A percentile compares a stretch with the other conserved stretches of the same genome.
phyloP scores from a whole-genome alignment of 1,140 invertebrate genomes.

The Aphidius gifuensis region DNA sequence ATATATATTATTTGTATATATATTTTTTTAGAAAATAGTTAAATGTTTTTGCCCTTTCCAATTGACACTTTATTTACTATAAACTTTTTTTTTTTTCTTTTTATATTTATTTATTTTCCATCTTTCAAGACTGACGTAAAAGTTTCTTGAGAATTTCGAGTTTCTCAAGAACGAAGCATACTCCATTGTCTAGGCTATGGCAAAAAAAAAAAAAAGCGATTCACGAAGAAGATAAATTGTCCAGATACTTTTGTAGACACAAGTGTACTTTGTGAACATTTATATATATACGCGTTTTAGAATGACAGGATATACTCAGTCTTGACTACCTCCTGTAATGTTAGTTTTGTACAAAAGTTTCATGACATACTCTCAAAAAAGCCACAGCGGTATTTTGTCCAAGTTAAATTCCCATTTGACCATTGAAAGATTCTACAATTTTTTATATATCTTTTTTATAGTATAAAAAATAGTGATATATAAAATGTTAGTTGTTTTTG shows the following conservation, averaged over 20 bases:
- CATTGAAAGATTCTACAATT: no score
- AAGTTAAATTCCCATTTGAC: no score
- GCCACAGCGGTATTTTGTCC: no score
- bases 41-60: slow-evolving; percentile 14
- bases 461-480: no score
- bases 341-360: no score
- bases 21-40: slow-evolving; percentile 2
- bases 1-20: no score
- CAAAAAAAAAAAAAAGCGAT: background rate
- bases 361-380: no score
- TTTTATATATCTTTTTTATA: no score
- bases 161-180: slow-evolving; percentile 15
- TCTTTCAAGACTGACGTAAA: slow-evolving; percentile 7
- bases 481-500: no score
- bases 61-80: background rate
- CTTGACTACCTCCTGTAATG: no score
- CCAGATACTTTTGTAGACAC: slow-evolving; percentile 2
- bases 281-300: background rate
- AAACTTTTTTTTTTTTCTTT: slow-evolving; percentile 3
- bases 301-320: background rate
- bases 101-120: background rate
- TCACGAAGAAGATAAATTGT: slow-evolving; percentile 19
- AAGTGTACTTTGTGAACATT: background rate
- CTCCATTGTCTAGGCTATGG: slow-evolving; percentile 6
- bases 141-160: slow-evolving; percentile 6